These are phyloP conservation scores for Protophormia terraenovae DNA, from an alignment of 2,888 invertebrate species.

Conservation along the genomic window DNA sequence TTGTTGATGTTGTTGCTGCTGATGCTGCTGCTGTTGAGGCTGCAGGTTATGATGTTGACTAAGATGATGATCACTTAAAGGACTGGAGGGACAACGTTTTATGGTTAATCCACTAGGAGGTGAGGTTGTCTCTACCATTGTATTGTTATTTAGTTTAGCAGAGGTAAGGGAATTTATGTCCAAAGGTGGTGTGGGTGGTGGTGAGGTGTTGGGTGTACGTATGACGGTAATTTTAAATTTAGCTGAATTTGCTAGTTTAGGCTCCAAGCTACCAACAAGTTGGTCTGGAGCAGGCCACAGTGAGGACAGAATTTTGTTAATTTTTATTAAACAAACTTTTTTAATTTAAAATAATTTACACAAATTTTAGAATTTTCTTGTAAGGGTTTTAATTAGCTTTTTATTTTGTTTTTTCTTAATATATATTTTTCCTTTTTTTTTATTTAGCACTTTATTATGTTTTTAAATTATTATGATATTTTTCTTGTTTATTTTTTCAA, in stretches of 20 bases:
- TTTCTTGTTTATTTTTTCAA: background rate
- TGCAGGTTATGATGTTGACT: constrained; percentile 72
- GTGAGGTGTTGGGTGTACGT: constrained; percentile 77
- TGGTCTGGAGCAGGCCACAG: constrained; percentile 81
- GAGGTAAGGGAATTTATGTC: background rate
- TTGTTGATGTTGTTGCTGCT: constrained; percentile 66
- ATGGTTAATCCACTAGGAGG: constrained; percentile 75
- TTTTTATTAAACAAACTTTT: constrained; percentile 11
- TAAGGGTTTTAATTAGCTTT: background rate
- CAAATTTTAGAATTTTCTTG: background rate
- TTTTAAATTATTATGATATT: background rate
- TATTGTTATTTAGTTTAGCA: constrained; percentile 44
- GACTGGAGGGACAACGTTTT: constrained; percentile 76
- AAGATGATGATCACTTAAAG: constrained; percentile 71
- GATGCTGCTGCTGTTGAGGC: constrained; percentile 71
- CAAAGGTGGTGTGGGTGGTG: constrained; percentile 73
- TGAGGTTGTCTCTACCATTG: constrained; percentile 78
- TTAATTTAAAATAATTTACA: background rate
- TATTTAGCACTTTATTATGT: background rate
- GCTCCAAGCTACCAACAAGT: constrained; percentile 78
- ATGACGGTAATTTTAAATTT: constrained; percentile 80
- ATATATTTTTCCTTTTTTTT: background rate
- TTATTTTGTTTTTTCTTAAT: background rate
- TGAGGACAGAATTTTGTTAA: constrained; percentile 81
- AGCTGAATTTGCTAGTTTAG: constrained; percentile 71